Base-by-base conservation (phyloP, 2,888 invertebrate genomes). In the Drosophila percnosoma region DNA sequence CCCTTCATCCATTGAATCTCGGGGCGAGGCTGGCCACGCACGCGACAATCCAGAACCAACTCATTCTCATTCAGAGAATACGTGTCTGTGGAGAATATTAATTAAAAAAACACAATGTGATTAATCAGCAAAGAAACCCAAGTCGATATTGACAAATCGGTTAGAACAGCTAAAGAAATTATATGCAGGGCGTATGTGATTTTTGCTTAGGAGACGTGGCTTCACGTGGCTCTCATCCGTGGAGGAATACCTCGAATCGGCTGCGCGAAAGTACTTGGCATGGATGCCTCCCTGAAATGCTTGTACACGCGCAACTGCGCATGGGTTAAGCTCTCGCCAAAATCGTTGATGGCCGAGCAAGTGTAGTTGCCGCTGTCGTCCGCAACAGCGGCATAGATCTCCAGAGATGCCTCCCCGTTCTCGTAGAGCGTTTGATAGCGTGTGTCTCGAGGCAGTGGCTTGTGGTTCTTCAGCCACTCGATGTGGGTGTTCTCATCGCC, bases 291-390 rank as follows among this genome's bases (percentile, higher is more conserved):
- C 91, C 96, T 96, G 84, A 95, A 96, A 79, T 95, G 95, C 58
- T 96, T 96, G 89, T 96, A 96, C 29, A 97, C 96, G 89, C 95
- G 95, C 29, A 98, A 92, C 68, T 95, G 95, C 3, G 97, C 96
- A n/a, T 96, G 95, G 2, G 96, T 96, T 18, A 94, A 94, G 1
- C 95, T 94, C 66, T 95, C 94, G 24, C 98, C 97, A 83, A 96
- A 95, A 61, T 95, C 94, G 91, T 97, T 98, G 80, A 94, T 94
- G 10, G 96, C 97, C 3, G 96, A 94, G 90, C 98, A 98, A 4
- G 95, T 95, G 90, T 97, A 98, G 88, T 96, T 96, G 13, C 96
- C 98, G 6, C 95, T 95, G 92, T 97, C 97, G 36, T 94, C 94
- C 0, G 95, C 94, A 6, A 94, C 93, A 0, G 95, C 95, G 67